A percentile compares a stretch with the other conserved stretches of the same genome.
Conservation (phyloP, 2,888 invertebrate species). For the Parnassius smintheus region DNA sequence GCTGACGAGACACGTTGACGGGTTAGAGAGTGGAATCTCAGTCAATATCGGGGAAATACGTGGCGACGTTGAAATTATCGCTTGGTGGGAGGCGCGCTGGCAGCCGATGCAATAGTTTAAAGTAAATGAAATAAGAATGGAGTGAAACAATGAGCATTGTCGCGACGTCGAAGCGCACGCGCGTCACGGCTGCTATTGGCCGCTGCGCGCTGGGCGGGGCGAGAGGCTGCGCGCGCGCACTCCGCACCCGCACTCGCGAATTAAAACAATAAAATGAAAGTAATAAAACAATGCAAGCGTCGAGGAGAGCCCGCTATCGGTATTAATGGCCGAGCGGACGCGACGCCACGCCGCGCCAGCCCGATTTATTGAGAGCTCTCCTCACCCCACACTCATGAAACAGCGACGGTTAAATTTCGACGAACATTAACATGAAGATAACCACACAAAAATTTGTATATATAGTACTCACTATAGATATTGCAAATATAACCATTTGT, state of each 20-base stretch:
- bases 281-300: slow-evolving; percentile 77
- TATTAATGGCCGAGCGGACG: slow-evolving; percentile 75
- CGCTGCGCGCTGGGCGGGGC: slow-evolving; percentile 57
- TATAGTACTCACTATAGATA: too few relatives aligned
- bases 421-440: not conserved
- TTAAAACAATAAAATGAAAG: slow-evolving; percentile 81
- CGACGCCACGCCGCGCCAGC: slow-evolving; percentile 57
- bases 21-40: slow-evolving; percentile 61
- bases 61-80: slow-evolving; percentile 78
- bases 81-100: slow-evolving; percentile 71
- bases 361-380: slow-evolving; percentile 65
- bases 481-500: too few relatives aligned
- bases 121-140: slow-evolving; percentile 73
- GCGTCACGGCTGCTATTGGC: slow-evolving; percentile 59
- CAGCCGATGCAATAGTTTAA: slow-evolving; percentile 56
- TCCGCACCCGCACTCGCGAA: slow-evolving; percentile 77
- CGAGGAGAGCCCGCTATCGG: slow-evolving; percentile 71
- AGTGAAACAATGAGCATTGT: slow-evolving; percentile 77
- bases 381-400: slow-evolving; percentile 36
- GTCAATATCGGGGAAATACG: slow-evolving; percentile 74
- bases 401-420: slow-evolving; percentile 17
- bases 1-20: slow-evolving; percentile 66
- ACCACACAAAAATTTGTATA: too few relatives aligned
- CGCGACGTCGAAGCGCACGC: slow-evolving; percentile 50
- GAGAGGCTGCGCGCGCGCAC: slow-evolving; percentile 79